A percentile compares a stretch with the other conserved stretches of the same genome.
phyloP scores from a whole-genome alignment of 1,140 invertebrate genomes.

The Drosophila persimilis region DNA sequence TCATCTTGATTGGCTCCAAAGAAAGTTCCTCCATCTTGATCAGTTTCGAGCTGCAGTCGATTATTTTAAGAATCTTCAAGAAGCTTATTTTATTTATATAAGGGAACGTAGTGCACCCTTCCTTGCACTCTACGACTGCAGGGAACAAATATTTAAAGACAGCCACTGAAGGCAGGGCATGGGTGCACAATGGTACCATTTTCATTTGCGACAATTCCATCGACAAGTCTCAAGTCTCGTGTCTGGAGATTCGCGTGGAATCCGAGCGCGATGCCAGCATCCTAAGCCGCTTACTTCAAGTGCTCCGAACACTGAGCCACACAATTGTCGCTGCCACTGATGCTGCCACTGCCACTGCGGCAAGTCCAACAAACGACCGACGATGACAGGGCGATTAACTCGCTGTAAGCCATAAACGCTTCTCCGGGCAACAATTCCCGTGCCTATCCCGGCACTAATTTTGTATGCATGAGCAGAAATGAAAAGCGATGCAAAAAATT shows the following conservation, averaged over 20 bases:
- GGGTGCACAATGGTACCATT: neutral
- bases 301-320: constrained; percentile 39
- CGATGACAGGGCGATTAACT: constrained; percentile 79
- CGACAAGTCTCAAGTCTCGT: constrained; percentile 6
- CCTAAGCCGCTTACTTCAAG: constrained; percentile 68
- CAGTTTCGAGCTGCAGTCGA: too few relatives aligned
- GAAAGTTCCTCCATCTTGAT: too few relatives aligned
- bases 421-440: constrained; percentile 36
- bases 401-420: constrained; percentile 78
- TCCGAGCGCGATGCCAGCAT: constrained; percentile 5
- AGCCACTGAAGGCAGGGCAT: too few relatives aligned
- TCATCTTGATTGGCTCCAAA: too few relatives aligned
- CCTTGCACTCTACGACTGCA: too few relatives aligned
- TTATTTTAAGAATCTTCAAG: too few relatives aligned
- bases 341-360: constrained; percentile 17
- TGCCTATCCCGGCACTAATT: constrained; percentile 58
- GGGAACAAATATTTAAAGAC: too few relatives aligned
- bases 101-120: too few relatives aligned
- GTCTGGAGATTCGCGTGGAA: neutral
- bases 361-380: constrained; percentile 47
- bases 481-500: constrained; percentile 45
- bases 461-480: constrained; percentile 77
- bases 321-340: constrained; percentile 20
- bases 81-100: too few relatives aligned
- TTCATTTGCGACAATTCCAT: neutral